Evolutionary conservation across 1,140 invertebrate genomes (phyloP).

Genomic region (Drosophila novamexicana): DNA sequence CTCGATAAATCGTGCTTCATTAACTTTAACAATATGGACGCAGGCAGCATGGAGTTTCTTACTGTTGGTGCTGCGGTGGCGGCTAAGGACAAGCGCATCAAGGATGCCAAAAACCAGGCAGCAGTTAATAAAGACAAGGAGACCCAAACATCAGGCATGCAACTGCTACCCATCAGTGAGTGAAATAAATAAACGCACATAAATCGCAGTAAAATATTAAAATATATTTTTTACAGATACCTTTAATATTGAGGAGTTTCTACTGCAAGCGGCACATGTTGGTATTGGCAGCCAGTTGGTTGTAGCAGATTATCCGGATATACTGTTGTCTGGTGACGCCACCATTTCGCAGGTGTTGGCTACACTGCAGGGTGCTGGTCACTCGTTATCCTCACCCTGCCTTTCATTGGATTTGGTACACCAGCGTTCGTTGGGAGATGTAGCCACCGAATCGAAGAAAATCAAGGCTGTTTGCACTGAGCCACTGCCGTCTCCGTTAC

Average conservation of each 20-base stretch:
- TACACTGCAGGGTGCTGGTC: conserved; percentile 86
- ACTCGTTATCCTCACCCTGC: conserved; percentile 86
- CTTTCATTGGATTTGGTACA: conserved; percentile 84
- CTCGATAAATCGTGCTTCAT: conserved; percentile 56
- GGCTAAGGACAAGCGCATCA: conserved; percentile 92
- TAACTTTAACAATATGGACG: conserved; percentile 62
- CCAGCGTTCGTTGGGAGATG: conserved; percentile 42
- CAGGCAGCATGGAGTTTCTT: conserved; percentile 84
- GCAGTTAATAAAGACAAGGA: conserved; percentile 77
- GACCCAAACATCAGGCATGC: conserved; percentile 55
- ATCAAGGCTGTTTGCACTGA: conserved; percentile 70
- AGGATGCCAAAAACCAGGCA: conserved; percentile 89
- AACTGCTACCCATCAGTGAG: conserved; percentile 62
- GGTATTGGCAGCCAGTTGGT: conserved; percentile 64
- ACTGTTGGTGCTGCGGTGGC: conserved; percentile 92
- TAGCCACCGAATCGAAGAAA: conserved; percentile 44
- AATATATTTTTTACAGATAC: conserved; percentile 42
- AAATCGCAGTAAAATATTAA: not conserved
- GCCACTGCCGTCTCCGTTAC: conserved; percentile 86
- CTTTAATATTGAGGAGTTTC: conserved; percentile 74
- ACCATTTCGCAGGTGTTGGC: conserved; percentile 88
- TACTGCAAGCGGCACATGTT: conserved; percentile 59
- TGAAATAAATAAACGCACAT: not conserved
- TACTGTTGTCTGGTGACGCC: conserved; percentile 86
- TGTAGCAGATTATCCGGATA: conserved; percentile 85